phyloP scores from a whole-genome alignment of 2,888 invertebrate genomes.

The Dugesia japonica region DNA sequence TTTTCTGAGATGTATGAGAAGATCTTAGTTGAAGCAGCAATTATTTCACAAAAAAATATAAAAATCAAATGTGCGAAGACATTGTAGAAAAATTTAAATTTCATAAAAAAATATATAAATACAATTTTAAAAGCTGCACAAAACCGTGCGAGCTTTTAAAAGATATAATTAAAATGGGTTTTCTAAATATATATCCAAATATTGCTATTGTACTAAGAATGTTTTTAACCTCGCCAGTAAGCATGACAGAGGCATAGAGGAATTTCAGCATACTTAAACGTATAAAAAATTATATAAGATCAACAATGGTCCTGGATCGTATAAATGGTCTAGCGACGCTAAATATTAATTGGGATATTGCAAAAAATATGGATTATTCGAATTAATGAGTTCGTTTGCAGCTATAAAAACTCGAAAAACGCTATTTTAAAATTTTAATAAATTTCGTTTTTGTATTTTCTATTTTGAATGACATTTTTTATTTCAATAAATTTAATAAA shows the following conservation, averaged over 20 bases:
- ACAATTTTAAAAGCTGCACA: conserved; percentile 12
- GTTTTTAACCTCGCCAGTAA: conserved; percentile 24
- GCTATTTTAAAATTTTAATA: not conserved
- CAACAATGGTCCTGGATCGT: conserved; percentile 1
- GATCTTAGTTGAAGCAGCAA: not conserved
- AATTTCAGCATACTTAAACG: not conserved
- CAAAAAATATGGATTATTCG: not conserved
- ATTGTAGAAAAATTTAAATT: not conserved
- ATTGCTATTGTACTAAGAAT: not conserved
- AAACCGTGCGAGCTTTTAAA: not conserved
- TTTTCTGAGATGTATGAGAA: not conserved
- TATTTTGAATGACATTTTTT: too few species aligned
- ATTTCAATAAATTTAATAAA: too few species aligned
- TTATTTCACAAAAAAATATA: not conserved
- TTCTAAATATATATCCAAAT: not conserved
- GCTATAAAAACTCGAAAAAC: not conserved
- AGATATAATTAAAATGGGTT: conserved; percentile 3
- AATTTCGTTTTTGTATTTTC: too few species aligned
- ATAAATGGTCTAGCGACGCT: not conserved
- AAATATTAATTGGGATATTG: not conserved
- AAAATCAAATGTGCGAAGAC: not conserved
- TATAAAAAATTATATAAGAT: conserved; percentile 6
- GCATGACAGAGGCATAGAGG: not conserved
- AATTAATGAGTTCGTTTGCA: not conserved
- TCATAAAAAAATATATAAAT: not conserved